Conservation (phyloP, 2,113 vertebrate species). For the Grus americana region DNA sequence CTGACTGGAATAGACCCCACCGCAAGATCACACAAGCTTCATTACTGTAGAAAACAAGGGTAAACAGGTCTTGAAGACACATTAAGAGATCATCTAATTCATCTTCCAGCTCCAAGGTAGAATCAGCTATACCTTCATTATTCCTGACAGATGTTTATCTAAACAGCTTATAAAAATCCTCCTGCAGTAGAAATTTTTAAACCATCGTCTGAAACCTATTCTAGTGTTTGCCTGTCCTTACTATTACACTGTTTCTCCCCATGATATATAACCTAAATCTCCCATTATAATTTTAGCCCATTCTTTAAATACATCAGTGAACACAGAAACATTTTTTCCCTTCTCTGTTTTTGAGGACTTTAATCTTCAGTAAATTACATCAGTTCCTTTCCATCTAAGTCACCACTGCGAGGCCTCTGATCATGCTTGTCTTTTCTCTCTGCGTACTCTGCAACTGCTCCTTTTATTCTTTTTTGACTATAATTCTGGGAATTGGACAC, state of each 20-base stretch:
- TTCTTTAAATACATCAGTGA: not conserved
- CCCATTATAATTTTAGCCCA: not conserved
- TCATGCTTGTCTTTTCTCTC: not conserved
- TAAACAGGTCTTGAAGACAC: not conserved
- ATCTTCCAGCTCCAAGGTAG: not conserved
- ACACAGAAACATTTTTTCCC: not conserved
- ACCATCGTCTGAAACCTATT: not conserved
- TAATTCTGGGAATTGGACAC: not conserved
- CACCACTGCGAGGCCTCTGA: not conserved
- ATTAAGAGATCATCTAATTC: not conserved
- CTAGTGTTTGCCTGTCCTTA: not conserved
- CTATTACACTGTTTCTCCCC: not conserved
- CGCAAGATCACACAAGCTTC: not conserved
- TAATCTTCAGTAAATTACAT: not conserved
- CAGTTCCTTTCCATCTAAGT: not conserved
- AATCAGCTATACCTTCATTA: not conserved
- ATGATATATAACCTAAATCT: not conserved
- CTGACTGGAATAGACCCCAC: not conserved
- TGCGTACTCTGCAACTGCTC: not conserved
- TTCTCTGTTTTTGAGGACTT: not conserved
- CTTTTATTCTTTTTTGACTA: not conserved
- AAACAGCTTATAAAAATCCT: not conserved
- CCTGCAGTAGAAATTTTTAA: not conserved
- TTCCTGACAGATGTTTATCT: not conserved
- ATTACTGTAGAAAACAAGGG: not conserved